Percentiles rank a stretch among this genome's conserved stretches.
Evolutionary conservation across 2,888 invertebrate species (phyloP).

Genomic region (Paralinhomoeus sp.): DNA sequence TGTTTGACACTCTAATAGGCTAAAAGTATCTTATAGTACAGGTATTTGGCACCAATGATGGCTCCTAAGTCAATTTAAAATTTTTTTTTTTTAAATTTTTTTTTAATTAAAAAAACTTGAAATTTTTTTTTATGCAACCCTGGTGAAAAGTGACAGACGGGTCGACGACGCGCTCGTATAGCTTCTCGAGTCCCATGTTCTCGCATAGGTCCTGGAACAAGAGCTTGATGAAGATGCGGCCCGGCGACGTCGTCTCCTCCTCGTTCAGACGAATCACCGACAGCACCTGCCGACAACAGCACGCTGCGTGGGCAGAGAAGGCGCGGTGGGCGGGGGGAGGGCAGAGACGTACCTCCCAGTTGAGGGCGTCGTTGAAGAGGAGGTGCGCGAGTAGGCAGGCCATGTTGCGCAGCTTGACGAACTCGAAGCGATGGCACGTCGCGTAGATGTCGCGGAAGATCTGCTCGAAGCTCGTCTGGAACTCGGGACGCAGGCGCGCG

Average conservation of each 20-base stretch:
- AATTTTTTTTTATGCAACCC: too few relatives aligned
- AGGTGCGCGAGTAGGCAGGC: constrained; percentile 91
- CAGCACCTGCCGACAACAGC: constrained; percentile 40
- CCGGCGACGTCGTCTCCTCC: constrained; percentile 88
- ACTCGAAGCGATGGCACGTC: constrained; percentile 71
- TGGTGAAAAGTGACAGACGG: too few relatives aligned
- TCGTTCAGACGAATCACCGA: constrained; percentile 72
- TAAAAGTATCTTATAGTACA: too few relatives aligned
- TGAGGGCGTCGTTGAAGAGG: too few relatives aligned
- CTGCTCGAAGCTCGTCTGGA: constrained; percentile 71
- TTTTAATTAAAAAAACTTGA: too few relatives aligned
- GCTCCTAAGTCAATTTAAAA: too few relatives aligned
- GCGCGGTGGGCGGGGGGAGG: background rate
- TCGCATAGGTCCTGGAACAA: constrained; percentile 78
- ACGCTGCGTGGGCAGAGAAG: background rate
- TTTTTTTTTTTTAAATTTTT: too few relatives aligned
- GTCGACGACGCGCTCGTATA: constrained; percentile 72
- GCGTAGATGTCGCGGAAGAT: constrained; percentile 84
- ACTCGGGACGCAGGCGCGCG: constrained; percentile 74
- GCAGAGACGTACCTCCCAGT: constrained; percentile 2
- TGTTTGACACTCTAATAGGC: too few relatives aligned
- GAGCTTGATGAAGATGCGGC: constrained; percentile 89
- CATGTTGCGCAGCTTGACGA: constrained; percentile 78
- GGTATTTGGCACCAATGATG: too few relatives aligned
- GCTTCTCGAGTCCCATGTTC: constrained; percentile 73